Base-by-base conservation (phyloP, 1,140 invertebrate genomes). In the Schlechtendalia chinensis region DNA sequence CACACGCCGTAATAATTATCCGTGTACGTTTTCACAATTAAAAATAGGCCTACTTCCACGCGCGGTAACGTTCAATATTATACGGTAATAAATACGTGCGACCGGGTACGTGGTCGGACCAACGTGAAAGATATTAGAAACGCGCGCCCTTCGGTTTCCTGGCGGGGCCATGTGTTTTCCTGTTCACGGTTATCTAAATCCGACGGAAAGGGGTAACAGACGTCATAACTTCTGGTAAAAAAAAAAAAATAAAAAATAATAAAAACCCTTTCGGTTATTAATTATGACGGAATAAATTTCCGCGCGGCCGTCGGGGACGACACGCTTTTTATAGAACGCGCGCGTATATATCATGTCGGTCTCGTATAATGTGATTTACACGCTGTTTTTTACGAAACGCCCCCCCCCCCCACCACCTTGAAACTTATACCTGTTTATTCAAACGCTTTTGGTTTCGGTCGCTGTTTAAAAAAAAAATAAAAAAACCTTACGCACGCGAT, bases 201-300 rank as follows among this genome's bases (percentile, higher is more conserved):
- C 32, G 24, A 32, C 74, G 45, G 74, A 77, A n/a, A 77, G 32
- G 74, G 74, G 56, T 77, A 77, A 77, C 74, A 39, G 32, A 77
- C 32, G 53, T 77, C 74, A 74, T 56, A 74, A 74, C 50, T 74
- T 74, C 19, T 59, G n/a, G 32, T 39, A 39, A 39, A 39, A 39
- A 39, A 19, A 29, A 56, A 75, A 53, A n/a, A n/a, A n/a, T n/a
- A n/a, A n/a, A n/a, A n/a, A n/a, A n/a, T n/a, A n/a, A n/a, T n/a
- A n/a, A n/a, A 77, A 77, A 61, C 74, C 74, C 74, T 77, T 77
- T 77, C 74, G 56, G 74, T 77, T 77, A 77, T 77, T 77, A 77
- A 77, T 77, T 77, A 77, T 77, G 53, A 77, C 56, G 74, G 59
- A 77, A 77, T 77, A 45, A 77, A 77, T 77, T 77, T 77, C 74